phyloP scores from a whole-genome alignment of 2,888 invertebrate species.

The Lepidonotus clava region DNA sequence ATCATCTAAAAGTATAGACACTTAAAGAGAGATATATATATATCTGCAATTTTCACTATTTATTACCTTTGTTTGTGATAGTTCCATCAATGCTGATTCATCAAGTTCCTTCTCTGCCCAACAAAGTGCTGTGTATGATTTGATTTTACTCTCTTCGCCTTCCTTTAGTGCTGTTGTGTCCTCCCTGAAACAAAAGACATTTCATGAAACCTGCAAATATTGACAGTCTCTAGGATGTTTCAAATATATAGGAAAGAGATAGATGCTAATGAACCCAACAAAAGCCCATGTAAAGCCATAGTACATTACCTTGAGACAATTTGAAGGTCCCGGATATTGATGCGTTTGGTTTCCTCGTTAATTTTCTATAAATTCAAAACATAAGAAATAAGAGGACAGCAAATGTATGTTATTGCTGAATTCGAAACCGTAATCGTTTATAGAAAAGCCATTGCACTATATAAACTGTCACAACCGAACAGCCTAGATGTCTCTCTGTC shows the following conservation, averaged over 20 bases:
- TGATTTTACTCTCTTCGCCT: slow-evolving; percentile 93
- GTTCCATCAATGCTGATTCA: slow-evolving; percentile 78
- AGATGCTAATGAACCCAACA: no score
- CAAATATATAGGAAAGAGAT: not conserved
- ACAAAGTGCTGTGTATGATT: slow-evolving; percentile 90
- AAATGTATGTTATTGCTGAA: no score
- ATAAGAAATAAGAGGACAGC: no score
- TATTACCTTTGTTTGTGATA: slow-evolving; percentile 81
- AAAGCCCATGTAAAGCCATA: no score
- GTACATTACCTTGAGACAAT: slow-evolving; percentile 83
- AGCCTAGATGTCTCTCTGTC: no score
- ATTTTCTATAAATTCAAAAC: slow-evolving; percentile 80
- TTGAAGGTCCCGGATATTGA: slow-evolving; percentile 85
- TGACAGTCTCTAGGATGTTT: not conserved
- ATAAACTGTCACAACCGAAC: no score
- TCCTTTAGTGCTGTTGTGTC: slow-evolving; percentile 87
- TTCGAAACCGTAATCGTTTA: no score
- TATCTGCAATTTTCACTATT: not conserved
- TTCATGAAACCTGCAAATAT: not conserved
- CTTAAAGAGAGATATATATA: not conserved
- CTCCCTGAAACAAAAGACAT: slow-evolving; percentile 81
- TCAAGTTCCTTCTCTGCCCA: slow-evolving; percentile 65
- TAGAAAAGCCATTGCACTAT: no score
- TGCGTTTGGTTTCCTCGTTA: slow-evolving; percentile 82
- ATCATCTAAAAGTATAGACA: not conserved